Evolutionary conservation across 2,888 invertebrate genomes (phyloP), one percentile per base, ranked within the genome.

Genomic region (Cordilura impudica): DNA sequence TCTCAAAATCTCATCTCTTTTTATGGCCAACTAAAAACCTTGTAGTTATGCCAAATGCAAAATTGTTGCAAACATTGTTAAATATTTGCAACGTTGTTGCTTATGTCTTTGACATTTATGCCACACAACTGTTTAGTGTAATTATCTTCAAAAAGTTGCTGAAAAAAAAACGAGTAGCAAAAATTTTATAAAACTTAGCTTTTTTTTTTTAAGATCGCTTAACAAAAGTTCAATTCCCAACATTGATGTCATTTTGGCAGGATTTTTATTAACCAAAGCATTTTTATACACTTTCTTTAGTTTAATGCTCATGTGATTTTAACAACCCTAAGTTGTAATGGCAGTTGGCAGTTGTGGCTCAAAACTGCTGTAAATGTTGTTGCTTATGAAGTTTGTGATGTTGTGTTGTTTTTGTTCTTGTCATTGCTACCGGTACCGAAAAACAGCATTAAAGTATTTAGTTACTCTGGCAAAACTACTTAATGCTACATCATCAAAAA

Each of bases 401-500:
- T n/a, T n/a, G n/a, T n/a, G n/a, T n/a, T n/a, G n/a, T n/a, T n/a
- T n/a, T n/a, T 39, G 35, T n/a, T 39, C n/a, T 6, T 26, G 26
- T n/a, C n/a, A n/a, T 39, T 39, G 35, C 35, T 26, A 6, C 26
- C n/a, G 10, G n/a, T 26, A 12, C 7, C 6, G n/a, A 49, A 18
- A 21, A 21, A 45, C 14, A 31, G 51, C 31, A 29, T 67, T 29
- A 56, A 67, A 47, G 45, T 67, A 56, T 54, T 56, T 47, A 19
- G 45, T 19, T n/a, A 16, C 29, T 39, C 12, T 7, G 19, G 0
- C 54, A 45, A 45, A 29, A 66, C 66, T 54, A 26, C 21, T 67
- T 54, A 67, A 54, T 47, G 31, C 67, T 7, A 67, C 67, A 67
- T 67, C 54, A 54, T 67, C 56, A 67, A 56, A 45, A 63, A 63